Percentiles rank a stretch among this genome's conserved stretches.
Conservation (phyloP, 2,113 vertebrate species). For the Isurus oxyrinchus region DNA sequence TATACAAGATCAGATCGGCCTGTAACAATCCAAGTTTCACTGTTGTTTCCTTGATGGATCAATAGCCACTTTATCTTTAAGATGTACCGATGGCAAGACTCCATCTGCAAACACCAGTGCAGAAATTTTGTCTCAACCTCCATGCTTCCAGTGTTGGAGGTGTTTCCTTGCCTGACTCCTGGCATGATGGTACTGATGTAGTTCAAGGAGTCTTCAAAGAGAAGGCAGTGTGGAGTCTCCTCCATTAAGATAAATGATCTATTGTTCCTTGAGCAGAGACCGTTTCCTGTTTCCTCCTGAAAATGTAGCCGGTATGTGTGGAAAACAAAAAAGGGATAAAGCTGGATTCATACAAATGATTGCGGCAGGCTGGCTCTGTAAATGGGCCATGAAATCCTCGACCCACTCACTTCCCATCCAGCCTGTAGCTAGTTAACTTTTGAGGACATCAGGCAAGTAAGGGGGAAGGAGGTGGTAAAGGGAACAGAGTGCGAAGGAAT, state of each 20-base stretch:
- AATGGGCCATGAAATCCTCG: background rate
- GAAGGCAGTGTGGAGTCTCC: background rate
- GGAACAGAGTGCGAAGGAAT: background rate
- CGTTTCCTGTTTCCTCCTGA: background rate
- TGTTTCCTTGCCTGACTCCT: background rate
- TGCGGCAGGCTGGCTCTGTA: background rate
- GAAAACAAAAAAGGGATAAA: background rate
- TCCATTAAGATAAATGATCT: background rate
- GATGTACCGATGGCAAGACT: too few relatives aligned
- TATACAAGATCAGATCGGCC: too few relatives aligned
- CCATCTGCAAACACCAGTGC: too few relatives aligned
- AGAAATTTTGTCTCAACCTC: too few relatives aligned
- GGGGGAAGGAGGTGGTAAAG: background rate
- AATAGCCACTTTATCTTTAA: too few relatives aligned
- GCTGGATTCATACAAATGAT: background rate
- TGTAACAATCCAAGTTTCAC: too few relatives aligned
- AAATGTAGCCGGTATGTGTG: background rate
- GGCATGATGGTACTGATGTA: background rate
- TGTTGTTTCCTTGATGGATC: too few relatives aligned
- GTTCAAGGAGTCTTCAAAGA: background rate
- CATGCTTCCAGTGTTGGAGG: too few relatives aligned
- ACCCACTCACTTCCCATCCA: too few relatives aligned
- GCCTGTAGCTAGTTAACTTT: too few relatives aligned
- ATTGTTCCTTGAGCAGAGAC: background rate
- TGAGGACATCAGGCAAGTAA: background rate